Conservation (phyloP, 2,888 invertebrate species). For the Trachelus troglodyta region DNA sequence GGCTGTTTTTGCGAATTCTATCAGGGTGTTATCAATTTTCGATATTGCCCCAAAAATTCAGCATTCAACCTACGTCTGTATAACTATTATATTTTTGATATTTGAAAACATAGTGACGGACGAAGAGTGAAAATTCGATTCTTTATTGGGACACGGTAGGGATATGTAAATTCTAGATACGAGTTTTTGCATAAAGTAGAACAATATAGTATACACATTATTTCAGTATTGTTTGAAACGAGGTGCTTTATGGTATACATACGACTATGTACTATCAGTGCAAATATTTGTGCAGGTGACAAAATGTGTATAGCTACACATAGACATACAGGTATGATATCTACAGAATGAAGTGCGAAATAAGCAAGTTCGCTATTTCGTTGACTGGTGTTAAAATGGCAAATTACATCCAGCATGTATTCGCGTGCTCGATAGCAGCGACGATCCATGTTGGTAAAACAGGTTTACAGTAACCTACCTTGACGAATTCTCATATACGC, state of each 20-base stretch:
- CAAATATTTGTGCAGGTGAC: too few species aligned
- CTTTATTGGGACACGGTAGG: too few species aligned
- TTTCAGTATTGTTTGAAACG: background rate
- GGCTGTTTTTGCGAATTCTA: too few species aligned
- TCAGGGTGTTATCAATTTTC: too few species aligned
- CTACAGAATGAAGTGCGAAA: background rate
- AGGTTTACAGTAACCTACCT: background rate
- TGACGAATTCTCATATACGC: background rate
- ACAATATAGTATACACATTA: background rate
- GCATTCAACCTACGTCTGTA: background rate
- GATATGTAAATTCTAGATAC: background rate
- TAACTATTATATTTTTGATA: too few species aligned
- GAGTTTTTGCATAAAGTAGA: background rate
- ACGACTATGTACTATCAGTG: too few species aligned
- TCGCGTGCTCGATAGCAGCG: background rate
- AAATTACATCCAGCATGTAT: background rate
- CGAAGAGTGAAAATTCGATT: too few species aligned
- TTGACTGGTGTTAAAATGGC: background rate
- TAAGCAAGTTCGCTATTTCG: background rate
- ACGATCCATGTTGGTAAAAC: conserved; percentile 1
- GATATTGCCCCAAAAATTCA: background rate
- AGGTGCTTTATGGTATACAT: background rate
- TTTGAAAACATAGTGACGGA: too few species aligned
- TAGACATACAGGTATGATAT: background rate
- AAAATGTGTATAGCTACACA: too few species aligned